phyloP scores from a whole-genome alignment of 2,888 invertebrate genomes.

The Erebia palarica region DNA sequence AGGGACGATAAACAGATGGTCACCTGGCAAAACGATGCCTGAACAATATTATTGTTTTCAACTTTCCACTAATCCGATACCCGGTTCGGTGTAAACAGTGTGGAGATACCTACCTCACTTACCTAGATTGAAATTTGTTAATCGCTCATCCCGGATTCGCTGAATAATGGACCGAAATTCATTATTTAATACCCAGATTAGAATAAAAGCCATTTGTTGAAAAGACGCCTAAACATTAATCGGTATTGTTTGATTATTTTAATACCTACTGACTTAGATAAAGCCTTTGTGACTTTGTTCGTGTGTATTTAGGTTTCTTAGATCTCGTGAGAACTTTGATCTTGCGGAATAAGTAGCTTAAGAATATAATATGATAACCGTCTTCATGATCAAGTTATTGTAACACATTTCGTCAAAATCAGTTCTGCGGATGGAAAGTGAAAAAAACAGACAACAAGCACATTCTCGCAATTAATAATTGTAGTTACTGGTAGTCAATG shows the following conservation, averaged over 20 bases:
- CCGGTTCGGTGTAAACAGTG: not conserved
- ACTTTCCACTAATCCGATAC: constrained; percentile 4
- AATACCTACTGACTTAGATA: not conserved
- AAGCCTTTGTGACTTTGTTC: too few species aligned
- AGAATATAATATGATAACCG: too few species aligned
- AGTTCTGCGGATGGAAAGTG: too few species aligned
- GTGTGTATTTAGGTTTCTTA: too few species aligned
- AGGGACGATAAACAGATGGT: constrained; percentile 76
- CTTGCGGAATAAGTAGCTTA: too few species aligned
- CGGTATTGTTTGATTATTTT: not conserved
- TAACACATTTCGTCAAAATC: too few species aligned
- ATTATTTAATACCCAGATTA: too few species aligned
- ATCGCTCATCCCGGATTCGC: not conserved
- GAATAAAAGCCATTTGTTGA: not conserved
- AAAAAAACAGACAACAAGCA: too few species aligned
- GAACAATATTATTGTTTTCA: constrained; percentile 16
- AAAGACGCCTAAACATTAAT: not conserved
- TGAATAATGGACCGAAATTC: not conserved
- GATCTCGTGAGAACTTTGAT: too few species aligned
- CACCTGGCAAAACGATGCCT: constrained; percentile 50
- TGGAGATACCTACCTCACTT: not conserved
- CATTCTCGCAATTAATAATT: too few species aligned
- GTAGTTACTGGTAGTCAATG: too few species aligned
- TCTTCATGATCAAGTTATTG: too few species aligned
- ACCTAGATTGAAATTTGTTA: constrained; percentile 6